Conservation (phyloP, 2,797 vertebrate genomes). For the Mycteria americana region DNA sequence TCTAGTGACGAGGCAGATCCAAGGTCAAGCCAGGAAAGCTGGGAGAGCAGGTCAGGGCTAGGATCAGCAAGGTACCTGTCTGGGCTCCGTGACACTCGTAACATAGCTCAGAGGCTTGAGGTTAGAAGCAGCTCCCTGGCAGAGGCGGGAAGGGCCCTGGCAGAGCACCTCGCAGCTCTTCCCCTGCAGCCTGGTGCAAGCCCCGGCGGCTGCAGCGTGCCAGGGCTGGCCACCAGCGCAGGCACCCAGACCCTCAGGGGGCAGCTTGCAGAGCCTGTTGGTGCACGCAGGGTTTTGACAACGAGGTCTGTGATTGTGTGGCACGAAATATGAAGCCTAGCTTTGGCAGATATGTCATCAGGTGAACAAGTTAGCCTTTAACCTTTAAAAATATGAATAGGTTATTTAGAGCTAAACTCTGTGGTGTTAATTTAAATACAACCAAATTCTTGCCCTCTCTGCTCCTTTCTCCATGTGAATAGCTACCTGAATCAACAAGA, state of each 20-base stretch:
- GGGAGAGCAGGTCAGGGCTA: background rate
- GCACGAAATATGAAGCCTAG: background rate
- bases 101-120: background rate
- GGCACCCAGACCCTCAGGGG: accelerated
- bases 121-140: background rate
- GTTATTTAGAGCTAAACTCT: background rate
- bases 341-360: background rate
- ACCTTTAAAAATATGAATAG: background rate
- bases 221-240: too few relatives aligned
- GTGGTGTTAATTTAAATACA: background rate
- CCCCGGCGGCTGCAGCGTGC: accelerated
- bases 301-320: background rate
- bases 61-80: background rate
- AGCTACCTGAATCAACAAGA: background rate
- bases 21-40: background rate
- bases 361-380: background rate
- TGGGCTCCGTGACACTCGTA: background rate
- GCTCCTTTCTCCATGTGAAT: accelerated
- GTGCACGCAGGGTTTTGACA: background rate
- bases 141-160: background rate
- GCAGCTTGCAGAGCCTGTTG: background rate
- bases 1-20: background rate
- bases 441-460: background rate
- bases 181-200: background rate
- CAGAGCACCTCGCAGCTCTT: background rate